Percentiles rank a stretch among this genome's conserved stretches.
These are phyloP conservation scores for Epinephelus coioides DNA, from an alignment of 2,797 vertebrate genomes.

Conservation along the genomic window DNA sequence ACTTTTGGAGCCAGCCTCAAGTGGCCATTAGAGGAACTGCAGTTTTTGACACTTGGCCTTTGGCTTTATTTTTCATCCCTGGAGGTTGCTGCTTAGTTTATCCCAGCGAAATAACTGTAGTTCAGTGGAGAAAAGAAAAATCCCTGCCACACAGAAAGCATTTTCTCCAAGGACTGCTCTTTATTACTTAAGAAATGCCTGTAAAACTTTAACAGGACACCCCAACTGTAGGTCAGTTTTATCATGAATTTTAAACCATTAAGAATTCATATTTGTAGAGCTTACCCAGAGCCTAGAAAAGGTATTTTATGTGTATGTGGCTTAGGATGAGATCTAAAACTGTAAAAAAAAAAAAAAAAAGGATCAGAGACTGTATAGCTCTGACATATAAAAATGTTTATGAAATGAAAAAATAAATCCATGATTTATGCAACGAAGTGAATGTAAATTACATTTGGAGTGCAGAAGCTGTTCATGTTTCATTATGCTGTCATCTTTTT, in stretches of 20 bases:
- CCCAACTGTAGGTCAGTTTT: too few relatives aligned
- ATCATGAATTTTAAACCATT: neutral
- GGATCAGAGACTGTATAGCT: neutral
- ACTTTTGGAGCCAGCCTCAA: too few relatives aligned
- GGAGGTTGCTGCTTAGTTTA: neutral
- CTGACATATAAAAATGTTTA: neutral
- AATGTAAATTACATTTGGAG: neutral
- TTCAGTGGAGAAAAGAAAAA: neutral
- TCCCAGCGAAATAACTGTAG: neutral
- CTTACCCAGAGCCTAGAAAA: neutral
- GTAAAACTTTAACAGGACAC: too few relatives aligned
- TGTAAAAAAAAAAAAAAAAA: neutral
- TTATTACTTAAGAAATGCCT: neutral
- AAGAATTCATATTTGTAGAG: constrained; percentile 3
- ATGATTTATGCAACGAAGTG: neutral
- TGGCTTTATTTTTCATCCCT: too few relatives aligned
- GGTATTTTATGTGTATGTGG: neutral
- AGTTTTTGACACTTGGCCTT: too few relatives aligned
- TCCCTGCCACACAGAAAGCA: neutral
- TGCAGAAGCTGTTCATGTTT: neutral
- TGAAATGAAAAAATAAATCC: neutral
- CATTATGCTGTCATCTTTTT: neutral
- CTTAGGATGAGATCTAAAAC: too few relatives aligned
- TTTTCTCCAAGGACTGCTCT: neutral
- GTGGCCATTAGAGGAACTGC: too few relatives aligned